These are phyloP conservation scores for Drosophila nigritarsus DNA, from an alignment of 2,888 invertebrate genomes.

Conservation along the genomic window DNA sequence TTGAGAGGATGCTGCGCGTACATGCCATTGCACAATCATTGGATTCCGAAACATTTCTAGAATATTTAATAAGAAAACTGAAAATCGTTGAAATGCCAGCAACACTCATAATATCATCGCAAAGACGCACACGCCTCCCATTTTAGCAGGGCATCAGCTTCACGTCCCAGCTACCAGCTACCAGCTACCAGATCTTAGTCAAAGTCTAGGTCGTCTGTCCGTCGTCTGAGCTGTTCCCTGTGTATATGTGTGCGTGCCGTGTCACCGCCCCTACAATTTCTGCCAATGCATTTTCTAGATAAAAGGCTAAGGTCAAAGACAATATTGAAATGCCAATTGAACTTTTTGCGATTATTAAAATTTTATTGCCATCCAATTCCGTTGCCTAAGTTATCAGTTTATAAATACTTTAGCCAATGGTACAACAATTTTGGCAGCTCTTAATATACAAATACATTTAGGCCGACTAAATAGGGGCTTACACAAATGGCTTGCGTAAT, in stretches of 20 bases:
- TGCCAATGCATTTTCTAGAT: conserved; percentile 57
- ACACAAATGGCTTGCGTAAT: conserved; percentile 32
- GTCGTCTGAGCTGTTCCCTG: conserved; percentile 4
- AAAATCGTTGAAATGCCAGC: conserved; percentile 82
- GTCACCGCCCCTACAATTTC: conserved; percentile 53
- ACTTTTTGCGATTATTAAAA: conserved; percentile 77
- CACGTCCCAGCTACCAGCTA: conserved; percentile 1
- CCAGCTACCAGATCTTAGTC: conserved; percentile 26
- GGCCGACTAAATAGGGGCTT: conserved; percentile 13
- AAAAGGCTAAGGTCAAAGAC: conserved; percentile 81
- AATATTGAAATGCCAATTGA: conserved; percentile 81
- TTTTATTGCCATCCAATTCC: conserved; percentile 43
- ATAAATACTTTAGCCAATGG: conserved; percentile 16
- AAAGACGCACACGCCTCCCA: conserved; percentile 28
- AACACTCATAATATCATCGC: conserved; percentile 76
- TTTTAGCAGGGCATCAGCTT: conserved; percentile 26
- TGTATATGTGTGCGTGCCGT: conserved; percentile 33
- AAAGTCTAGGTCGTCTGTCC: conserved; percentile 50
- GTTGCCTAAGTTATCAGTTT: conserved; percentile 28
- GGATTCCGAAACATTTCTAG: conserved; percentile 82
- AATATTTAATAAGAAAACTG: conserved; percentile 83
- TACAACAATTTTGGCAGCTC: conserved; percentile 1
- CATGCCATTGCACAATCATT: conserved; percentile 82
- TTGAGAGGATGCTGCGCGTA: conserved; percentile 61
- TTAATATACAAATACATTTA: conserved; percentile 18